Evolutionary conservation across 2,113 vertebrate genomes (phyloP), one percentile per base, ranked within the genome.

Genomic region (Merops nubicus): DNA sequence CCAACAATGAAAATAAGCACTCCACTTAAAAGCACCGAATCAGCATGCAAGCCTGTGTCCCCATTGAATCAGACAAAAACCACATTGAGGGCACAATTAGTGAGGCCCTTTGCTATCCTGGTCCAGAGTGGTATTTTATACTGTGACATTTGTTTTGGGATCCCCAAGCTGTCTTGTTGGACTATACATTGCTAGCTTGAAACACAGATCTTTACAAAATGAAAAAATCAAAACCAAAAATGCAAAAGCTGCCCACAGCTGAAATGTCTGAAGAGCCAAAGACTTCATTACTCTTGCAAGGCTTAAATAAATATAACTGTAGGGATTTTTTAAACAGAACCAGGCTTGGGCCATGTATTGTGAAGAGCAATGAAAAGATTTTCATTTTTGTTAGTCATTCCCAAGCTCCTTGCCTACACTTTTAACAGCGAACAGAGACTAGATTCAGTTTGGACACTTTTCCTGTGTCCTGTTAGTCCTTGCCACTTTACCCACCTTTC

Each of bases 401-500:
- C 56, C 25, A 45, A 72, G 9, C 28, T 15, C 6, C n/a, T 59
- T 47, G 34, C n/a, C 19, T 56, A 14, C 12, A 60, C 38, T 14
- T 73, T 53, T 60, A 5, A 23, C 31, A 45, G 25, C 63, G 63
- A 45, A 28, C 5, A 38, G 5, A 17, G 21, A 38, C 15, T 20
- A 64, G 31, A 54, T 79, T 17, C 1, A 28, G 0, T 69, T 67
- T n/a, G 0, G 2, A 38, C 15, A 7, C 11, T 31, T 65, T 7
- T 13, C 42, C 12, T 33, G 2, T 10, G 5, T 5, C 17, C 45
- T 53, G 22, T 26, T 29, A 8, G 25, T 74, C 3, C 31, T 31
- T 15, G 43, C 19, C 38, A 40, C 40, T 65, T 89, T 42, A 97
- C 99, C 96, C 90, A 99, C 99, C 99, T 99, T 99, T 92, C 99